Evolutionary conservation across 2,888 invertebrate genomes (phyloP), one percentile per base, ranked within the genome.

Genomic region (Dioctria linearis): DNA sequence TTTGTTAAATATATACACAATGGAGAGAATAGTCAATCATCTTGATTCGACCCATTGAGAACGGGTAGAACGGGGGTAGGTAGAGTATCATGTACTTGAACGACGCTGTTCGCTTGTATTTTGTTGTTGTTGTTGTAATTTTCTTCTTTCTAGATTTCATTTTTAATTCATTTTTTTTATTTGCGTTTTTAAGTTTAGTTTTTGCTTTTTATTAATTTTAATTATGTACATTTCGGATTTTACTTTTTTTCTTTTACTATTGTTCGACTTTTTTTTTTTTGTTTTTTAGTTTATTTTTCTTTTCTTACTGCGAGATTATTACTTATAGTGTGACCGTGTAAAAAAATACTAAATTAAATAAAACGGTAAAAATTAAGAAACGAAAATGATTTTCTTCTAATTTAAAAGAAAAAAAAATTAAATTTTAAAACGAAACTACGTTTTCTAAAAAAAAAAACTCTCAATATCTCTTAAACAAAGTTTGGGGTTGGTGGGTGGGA

Each of bases 1-100:
- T 81, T 65, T 76, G 75, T 81, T 80, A 80, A 82, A 80, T 82
- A 82, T 82, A 79, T 82, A 82, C 82, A 82, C 82, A 80, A 79
- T 79, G 69, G 80, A 80, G 82, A 80, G 80, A 80, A 79, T 80
- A 79, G 65, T 54, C 54, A 54, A 11, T 54, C 4, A 54, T n/a
- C 54, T 54, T n/a, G 3, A 54, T 25, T 25, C 25, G 25, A 25
- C 25, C 25, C 25, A 25, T 25, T 25, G 25, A 25, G 25, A 25
- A 25, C 25, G 25, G 25, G 25, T 25, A 25, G 25, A 25, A 25
- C 25, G 25, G 25, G 25, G 25, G 25, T 25, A 25, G 25, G 25
- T 25, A 25, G 25, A 25, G 25, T 25, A 25, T 25, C 9, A n/a
- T 46, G 49, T 54, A n/a, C 54, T 54, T 46, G 46, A 63, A 73